Conservation (phyloP, 2,888 invertebrate species). For the Saturnia japonica region DNA sequence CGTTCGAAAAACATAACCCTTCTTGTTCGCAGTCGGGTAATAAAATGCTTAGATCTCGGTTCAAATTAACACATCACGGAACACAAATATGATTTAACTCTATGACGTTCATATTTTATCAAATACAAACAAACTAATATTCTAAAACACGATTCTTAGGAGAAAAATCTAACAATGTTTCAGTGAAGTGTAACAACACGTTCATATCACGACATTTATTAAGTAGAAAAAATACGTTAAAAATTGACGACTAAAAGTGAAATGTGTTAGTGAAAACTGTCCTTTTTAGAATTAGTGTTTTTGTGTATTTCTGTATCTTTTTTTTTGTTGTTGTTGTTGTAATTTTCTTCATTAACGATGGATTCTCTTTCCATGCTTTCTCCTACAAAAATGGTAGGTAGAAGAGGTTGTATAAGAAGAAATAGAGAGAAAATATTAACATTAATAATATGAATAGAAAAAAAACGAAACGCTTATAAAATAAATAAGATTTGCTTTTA, state of each 20-base stretch:
- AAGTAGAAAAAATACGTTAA: not conserved
- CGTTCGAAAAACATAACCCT: no score
- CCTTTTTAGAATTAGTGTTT: conserved; percentile 41
- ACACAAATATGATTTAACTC: conserved; percentile 28
- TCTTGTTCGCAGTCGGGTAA: no score
- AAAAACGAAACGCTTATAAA: conserved; percentile 41
- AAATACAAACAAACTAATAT: conserved; percentile 31
- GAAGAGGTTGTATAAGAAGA: conserved; percentile 79
- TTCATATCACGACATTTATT: no score
- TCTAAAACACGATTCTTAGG: conserved; percentile 31
- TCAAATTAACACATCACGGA: conserved; percentile 38
- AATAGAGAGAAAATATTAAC: conserved; percentile 61
- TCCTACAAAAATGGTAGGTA: conserved; percentile 81
- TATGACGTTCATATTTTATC: conserved; percentile 31
- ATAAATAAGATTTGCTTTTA: conserved; percentile 18
- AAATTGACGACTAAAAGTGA: not conserved
- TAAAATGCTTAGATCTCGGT: not conserved
- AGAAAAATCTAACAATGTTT: not conserved
- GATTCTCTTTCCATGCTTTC: conserved; percentile 81
- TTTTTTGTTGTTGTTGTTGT: conserved; percentile 44
- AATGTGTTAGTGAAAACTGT: conserved; percentile 32
- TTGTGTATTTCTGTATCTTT: conserved; percentile 40
- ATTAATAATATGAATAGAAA: conserved; percentile 26
- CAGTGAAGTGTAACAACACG: no score
- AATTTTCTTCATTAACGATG: conserved; percentile 66